Evolutionary conservation across 1,140 invertebrate species (phyloP).

Genomic region (Elysia chlorotica): DNA sequence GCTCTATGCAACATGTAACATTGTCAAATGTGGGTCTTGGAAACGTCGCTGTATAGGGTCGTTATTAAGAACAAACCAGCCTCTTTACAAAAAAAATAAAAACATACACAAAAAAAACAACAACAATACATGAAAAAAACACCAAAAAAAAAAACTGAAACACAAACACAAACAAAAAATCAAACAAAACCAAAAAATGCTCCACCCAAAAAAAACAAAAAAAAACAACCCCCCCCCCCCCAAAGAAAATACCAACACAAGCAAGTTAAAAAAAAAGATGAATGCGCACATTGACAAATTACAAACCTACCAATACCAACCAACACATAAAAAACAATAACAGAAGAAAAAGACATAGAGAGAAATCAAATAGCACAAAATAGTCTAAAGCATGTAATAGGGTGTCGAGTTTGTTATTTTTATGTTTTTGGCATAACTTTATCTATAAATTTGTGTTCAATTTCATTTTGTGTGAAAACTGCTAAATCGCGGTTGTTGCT

Average conservation of each 20-base stretch:
- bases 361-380: background rate
- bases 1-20: too few relatives aligned
- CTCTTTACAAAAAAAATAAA: background rate
- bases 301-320: too few relatives aligned
- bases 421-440: background rate
- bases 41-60: background rate
- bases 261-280: background rate
- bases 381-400: background rate
- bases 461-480: too few relatives aligned
- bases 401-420: background rate
- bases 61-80: too few relatives aligned
- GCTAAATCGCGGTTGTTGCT: too few relatives aligned
- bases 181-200: background rate
- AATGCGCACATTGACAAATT: too few relatives aligned
- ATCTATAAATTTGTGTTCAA: background rate
- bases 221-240: background rate
- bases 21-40: too few relatives aligned
- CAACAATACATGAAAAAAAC: background rate
- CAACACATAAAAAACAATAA: background rate
- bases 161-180: background rate
- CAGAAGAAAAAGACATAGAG: background rate
- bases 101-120: background rate
- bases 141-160: background rate
- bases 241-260: background rate
- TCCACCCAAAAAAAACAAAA: background rate